Evolutionary conservation across 2,797 vertebrate genomes (phyloP).

Genomic region (Sebastolobus altivelis): DNA sequence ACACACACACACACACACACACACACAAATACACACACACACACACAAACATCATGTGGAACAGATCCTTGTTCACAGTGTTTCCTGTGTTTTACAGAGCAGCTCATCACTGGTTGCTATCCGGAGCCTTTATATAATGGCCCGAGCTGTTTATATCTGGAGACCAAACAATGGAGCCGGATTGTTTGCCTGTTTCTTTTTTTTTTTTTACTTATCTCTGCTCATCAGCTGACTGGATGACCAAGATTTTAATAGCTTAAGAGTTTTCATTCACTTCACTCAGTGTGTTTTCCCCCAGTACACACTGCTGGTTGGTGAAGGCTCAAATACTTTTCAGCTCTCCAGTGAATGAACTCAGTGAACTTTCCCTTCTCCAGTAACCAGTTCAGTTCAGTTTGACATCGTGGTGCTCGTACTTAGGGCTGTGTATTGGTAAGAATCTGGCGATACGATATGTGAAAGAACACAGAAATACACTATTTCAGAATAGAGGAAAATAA

Average conservation of each 20-base stretch:
- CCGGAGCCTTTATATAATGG: conserved; percentile 76
- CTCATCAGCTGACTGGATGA: conserved; percentile 80
- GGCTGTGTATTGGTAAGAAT: too few species aligned
- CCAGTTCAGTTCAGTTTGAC: conserved; percentile 10
- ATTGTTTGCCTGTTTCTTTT: conserved; percentile 71
- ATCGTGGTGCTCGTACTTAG: not conserved
- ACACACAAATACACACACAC: conserved; percentile 30
- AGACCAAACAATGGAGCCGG: conserved; percentile 73
- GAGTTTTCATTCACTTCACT: conserved; percentile 66
- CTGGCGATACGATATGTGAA: too few species aligned
- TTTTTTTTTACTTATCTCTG: conserved; percentile 58
- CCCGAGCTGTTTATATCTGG: conserved; percentile 74
- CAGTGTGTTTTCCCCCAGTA: conserved; percentile 21
- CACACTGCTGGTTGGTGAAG: conserved; percentile 22
- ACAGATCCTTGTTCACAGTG: conserved; percentile 77
- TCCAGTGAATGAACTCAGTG: conserved; percentile 32
- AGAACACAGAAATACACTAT: too few species aligned
- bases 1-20: not conserved
- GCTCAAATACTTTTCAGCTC: conserved; percentile 15
- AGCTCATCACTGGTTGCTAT: conserved; percentile 75
- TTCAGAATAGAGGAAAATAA: too few species aligned
- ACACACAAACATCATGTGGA: conserved; percentile 74
- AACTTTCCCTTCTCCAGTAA: conserved; percentile 29
- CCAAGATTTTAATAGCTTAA: conserved; percentile 71
- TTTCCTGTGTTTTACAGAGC: conserved; percentile 81